These are phyloP conservation scores for Mobula hypostoma DNA, from an alignment of 2,113 vertebrate species.

Conservation along the genomic window DNA sequence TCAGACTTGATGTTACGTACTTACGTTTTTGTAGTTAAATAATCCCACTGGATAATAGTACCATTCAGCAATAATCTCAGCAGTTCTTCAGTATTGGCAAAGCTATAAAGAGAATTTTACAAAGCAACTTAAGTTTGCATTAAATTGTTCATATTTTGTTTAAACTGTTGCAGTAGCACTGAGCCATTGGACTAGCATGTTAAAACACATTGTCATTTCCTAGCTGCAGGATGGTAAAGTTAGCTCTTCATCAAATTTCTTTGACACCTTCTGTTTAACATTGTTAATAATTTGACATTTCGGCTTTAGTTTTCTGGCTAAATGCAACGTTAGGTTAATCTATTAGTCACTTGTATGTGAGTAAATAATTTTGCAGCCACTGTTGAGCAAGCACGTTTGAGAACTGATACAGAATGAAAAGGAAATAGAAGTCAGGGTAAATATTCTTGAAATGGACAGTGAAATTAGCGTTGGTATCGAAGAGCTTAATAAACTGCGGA, in stretches of 20 bases:
- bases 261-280: neutral
- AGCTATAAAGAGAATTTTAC: neutral
- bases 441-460: conserved; percentile 1
- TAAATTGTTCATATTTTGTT: neutral
- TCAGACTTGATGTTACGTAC: neutral
- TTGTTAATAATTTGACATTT: neutral
- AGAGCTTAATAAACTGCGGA: too few species aligned
- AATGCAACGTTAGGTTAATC: neutral
- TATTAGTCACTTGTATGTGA: neutral
- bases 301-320: neutral
- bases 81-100: neutral
- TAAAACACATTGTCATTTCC: neutral
- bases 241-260: neutral
- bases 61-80: neutral
- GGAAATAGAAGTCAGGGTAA: neutral
- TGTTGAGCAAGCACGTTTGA: neutral
- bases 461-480: neutral
- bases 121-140: neutral
- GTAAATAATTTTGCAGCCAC: neutral
- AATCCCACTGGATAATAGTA: neutral
- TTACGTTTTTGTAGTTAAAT: neutral
- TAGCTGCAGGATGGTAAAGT: neutral
- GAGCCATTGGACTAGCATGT: neutral
- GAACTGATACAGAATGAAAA: neutral
- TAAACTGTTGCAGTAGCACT: neutral